Evolutionary conservation across 2,113 vertebrate genomes (phyloP), one percentile per base, ranked within the genome.

Genomic region (Ascaphus truei): DNA sequence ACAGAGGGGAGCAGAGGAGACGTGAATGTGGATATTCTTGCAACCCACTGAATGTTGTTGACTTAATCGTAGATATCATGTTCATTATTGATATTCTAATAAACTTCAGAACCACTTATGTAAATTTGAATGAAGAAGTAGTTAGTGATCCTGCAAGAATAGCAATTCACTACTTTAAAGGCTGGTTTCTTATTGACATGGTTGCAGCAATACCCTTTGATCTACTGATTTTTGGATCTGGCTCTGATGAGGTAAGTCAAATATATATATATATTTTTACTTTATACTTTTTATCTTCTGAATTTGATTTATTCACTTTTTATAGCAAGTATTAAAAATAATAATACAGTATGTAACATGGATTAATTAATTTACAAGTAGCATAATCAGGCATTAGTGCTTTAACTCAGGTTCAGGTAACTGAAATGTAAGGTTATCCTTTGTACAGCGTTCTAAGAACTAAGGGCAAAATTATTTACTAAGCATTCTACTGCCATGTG

Each of bases 151-250:
- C 97, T 6, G 94, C 93, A 71, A 98, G 92, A 88, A 99, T 99
- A 82, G 97, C 96, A 60, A 94, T 98, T 83, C 97, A 99, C 86
- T 99, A 99, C 84, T 99, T 99, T 89, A 99, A 99, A 90, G 97
- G 97, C 89, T 99, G 97, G 97, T 99, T 98, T 88, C 95, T 99
- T 81, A 98, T 99, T 84, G 97, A 99, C 89, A 99, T 99, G 95
- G 97, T 99, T 72, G 97, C 97, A n/a, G 97, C 97, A 61, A 98
- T 98, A 80, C 97, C 97, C 56, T 99, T 99, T 80, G 97, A 99
- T 89, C 93, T 99, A 76, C 94, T 99, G 71, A 98, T 99, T 85
- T 99, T 99, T 84, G 96, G 97, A 85, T 98, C 97, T 67, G 97
- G 97, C 78, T 99, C 97, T 61, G 97, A 99, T 85, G 97, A 99